phyloP scores from a whole-genome alignment of 2,797 vertebrate species.

The Morus bassanus region DNA sequence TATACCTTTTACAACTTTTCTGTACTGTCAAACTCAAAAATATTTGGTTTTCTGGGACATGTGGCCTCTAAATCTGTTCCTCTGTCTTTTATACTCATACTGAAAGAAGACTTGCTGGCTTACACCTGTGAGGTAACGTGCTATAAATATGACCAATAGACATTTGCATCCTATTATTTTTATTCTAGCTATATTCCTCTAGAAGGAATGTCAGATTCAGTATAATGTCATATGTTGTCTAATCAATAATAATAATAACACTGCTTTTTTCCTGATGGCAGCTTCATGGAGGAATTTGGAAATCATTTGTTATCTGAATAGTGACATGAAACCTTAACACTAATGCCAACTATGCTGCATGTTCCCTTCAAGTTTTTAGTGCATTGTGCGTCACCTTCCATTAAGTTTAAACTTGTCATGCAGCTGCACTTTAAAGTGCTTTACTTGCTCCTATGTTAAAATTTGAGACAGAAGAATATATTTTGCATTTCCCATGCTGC shows the following conservation, averaged over 20 bases:
- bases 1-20: not conserved
- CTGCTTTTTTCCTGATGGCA: slow-evolving; percentile 12
- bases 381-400: not conserved
- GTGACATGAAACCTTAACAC: not conserved
- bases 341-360: not conserved
- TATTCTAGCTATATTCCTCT: not conserved
- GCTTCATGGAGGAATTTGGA: slow-evolving; percentile 7
- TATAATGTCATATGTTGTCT: not conserved
- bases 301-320: slow-evolving; percentile 24
- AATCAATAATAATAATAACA: slow-evolving; percentile 35
- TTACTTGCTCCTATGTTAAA: not conserved
- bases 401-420: not conserved
- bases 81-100: not conserved
- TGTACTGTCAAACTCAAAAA: not conserved
- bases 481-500: not conserved
- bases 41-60: not conserved
- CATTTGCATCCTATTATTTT: slow-evolving; percentile 30
- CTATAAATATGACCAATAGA: slow-evolving; percentile 21
- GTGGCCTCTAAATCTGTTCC: not conserved
- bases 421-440: not conserved
- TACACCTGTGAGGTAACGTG: not conserved
- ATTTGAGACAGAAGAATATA: not conserved
- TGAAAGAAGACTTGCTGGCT: not conserved
- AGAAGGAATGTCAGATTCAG: not conserved
- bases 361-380: not conserved